A percentile compares a stretch with the other conserved stretches of the same genome.
phyloP scores from a whole-genome alignment of 2,888 invertebrate genomes.

The Timandra comae region DNA sequence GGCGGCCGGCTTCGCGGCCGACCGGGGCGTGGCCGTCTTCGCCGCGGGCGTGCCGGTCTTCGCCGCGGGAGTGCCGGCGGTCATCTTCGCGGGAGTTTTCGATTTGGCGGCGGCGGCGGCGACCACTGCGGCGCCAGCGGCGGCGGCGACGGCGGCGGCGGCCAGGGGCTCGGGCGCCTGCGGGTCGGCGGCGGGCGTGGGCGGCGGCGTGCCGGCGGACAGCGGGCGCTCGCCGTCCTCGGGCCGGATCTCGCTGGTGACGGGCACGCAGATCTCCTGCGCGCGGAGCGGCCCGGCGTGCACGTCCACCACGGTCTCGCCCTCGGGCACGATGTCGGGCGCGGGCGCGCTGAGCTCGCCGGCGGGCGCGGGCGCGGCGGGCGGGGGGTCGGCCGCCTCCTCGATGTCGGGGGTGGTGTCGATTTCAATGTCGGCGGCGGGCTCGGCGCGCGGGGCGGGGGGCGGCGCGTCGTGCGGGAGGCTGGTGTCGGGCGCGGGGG shows the following conservation, averaged over 20 bases:
- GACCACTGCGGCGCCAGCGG: conserved; percentile 30
- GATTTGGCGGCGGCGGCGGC: conserved; percentile 27
- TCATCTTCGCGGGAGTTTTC: conserved; percentile 32
- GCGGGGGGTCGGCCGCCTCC: conserved; percentile 52
- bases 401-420: conserved; percentile 51
- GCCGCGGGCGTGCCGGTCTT: conserved; percentile 33
- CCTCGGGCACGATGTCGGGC: conserved; percentile 55
- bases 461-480: conserved; percentile 29
- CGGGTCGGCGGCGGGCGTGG: conserved; percentile 35
- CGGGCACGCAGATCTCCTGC: conserved; percentile 69
- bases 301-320: conserved; percentile 51
- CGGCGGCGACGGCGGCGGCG: conserved; percentile 36
- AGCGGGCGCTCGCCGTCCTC: conserved; percentile 44
- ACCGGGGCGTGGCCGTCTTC: conserved; percentile 30
- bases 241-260: conserved; percentile 52
- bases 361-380: conserved; percentile 14
- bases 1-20: conserved; percentile 25
- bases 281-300: conserved; percentile 60
- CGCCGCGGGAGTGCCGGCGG: conserved; percentile 35
- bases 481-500: conserved; percentile 6
- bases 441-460: conserved; percentile 24
- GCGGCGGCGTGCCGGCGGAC: conserved; percentile 31
- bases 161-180: conserved; percentile 36
- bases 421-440: conserved; percentile 56
- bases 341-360: conserved; percentile 33